Conservation (phyloP, 1,140 invertebrate genomes). For the Macrobrachium rosenbergii region DNA sequence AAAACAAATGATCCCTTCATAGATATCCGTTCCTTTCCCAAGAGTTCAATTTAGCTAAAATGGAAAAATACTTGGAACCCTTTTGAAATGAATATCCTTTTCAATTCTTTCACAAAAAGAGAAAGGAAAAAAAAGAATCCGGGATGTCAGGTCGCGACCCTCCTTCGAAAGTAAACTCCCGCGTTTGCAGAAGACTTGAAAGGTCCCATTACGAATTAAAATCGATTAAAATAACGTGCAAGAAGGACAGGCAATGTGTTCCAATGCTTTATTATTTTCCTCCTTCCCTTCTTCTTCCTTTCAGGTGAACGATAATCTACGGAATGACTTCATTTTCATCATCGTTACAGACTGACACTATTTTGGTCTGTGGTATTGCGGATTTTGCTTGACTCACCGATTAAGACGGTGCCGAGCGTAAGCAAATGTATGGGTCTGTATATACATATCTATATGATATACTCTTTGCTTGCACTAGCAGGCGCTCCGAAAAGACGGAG, state of each 20-base stretch:
- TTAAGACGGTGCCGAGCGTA: too few relatives aligned
- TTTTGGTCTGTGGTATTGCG: too few relatives aligned
- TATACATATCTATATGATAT: too few relatives aligned
- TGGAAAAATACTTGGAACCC: constrained; percentile 1
- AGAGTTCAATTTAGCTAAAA: constrained; percentile 51
- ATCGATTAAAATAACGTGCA: constrained; percentile 49
- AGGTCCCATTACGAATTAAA: constrained; percentile 60
- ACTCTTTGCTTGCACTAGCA: too few relatives aligned
- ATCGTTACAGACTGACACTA: too few relatives aligned
- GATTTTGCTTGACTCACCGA: too few relatives aligned
- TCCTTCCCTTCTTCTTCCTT: background rate
- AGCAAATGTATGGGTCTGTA: too few relatives aligned
- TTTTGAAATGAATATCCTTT: constrained; percentile 48
- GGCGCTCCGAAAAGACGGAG: too few relatives aligned
- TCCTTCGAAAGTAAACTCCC: constrained; percentile 45
- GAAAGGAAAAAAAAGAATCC: constrained; percentile 17
- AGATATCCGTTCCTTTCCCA: constrained; percentile 29
- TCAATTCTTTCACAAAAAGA: constrained; percentile 21
- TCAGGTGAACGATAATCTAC: too few relatives aligned
- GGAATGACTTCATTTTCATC: too few relatives aligned
- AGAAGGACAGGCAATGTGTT: constrained; percentile 3
- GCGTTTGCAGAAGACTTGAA: constrained; percentile 56
- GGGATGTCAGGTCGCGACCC: constrained; percentile 45
- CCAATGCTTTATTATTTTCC: constrained; percentile 19
- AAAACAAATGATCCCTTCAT: background rate